Conservation (phyloP, 2,113 vertebrate species). For the Calcarius ornatus region DNA sequence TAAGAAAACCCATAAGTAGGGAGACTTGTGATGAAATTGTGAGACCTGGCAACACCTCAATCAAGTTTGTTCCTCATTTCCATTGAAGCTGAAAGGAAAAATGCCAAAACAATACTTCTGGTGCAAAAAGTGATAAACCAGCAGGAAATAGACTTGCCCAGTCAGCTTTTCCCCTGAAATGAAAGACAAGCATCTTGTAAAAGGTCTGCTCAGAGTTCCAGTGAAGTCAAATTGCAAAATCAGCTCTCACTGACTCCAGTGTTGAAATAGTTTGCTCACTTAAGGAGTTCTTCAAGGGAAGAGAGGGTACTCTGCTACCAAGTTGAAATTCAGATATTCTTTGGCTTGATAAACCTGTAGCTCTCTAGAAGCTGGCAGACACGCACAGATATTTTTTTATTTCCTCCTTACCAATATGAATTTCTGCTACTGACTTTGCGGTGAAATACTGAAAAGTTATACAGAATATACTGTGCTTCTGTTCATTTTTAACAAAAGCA, state of each 20-base stretch:
- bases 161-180: constrained; percentile 1
- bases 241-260: neutral
- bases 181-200: neutral
- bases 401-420: neutral
- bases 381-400: neutral
- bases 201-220: neutral
- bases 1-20: neutral
- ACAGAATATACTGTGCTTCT: neutral
- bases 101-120: neutral
- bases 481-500: neutral
- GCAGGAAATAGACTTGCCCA: neutral
- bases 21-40: neutral
- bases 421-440: neutral
- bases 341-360: neutral
- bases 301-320: neutral
- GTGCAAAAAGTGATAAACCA: constrained; percentile 18
- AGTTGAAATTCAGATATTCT: neutral
- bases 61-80: neutral
- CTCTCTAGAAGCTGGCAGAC: neutral
- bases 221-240: neutral
- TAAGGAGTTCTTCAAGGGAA: neutral
- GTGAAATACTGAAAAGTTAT: neutral
- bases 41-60: neutral
- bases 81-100: neutral
- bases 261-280: neutral